phyloP scores from a whole-genome alignment of 2,113 vertebrate species.

The Pelmatolapia mariae region DNA sequence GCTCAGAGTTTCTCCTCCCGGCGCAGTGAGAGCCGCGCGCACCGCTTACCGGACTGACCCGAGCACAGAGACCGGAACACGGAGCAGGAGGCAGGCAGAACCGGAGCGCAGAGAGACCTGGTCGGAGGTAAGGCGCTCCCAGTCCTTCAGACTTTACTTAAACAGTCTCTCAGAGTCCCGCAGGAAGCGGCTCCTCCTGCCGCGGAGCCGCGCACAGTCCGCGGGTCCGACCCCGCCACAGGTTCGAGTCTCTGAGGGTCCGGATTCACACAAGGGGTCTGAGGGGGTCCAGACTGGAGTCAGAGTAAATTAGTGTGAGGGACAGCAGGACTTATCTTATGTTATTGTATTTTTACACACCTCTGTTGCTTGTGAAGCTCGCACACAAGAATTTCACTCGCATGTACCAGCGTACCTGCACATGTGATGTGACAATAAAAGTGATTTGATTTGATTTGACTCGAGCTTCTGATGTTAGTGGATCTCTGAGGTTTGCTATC shows the following conservation, averaged over 20 bases:
- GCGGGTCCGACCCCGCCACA: neutral
- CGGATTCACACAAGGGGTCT: neutral
- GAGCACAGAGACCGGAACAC: neutral
- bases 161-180: neutral
- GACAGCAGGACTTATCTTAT: neutral
- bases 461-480: neutral
- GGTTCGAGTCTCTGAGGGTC: neutral
- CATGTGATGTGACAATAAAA: neutral
- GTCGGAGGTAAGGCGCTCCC: conserved; percentile 13
- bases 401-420: neutral
- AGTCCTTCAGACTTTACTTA: neutral
- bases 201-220: neutral
- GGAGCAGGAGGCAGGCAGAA: neutral
- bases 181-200: neutral
- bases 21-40: neutral
- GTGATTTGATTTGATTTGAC: neutral
- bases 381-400: neutral
- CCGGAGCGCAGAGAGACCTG: neutral
- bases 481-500: neutral
- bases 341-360: neutral
- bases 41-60: neutral
- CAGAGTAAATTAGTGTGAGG: neutral
- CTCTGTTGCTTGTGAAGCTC: neutral
- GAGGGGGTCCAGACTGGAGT: neutral
- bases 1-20: neutral